Percentiles rank a stretch among this genome's conserved stretches.
Evolutionary conservation across 1,140 invertebrate genomes (phyloP).

Genomic region (Melipona quadrifasciata): DNA sequence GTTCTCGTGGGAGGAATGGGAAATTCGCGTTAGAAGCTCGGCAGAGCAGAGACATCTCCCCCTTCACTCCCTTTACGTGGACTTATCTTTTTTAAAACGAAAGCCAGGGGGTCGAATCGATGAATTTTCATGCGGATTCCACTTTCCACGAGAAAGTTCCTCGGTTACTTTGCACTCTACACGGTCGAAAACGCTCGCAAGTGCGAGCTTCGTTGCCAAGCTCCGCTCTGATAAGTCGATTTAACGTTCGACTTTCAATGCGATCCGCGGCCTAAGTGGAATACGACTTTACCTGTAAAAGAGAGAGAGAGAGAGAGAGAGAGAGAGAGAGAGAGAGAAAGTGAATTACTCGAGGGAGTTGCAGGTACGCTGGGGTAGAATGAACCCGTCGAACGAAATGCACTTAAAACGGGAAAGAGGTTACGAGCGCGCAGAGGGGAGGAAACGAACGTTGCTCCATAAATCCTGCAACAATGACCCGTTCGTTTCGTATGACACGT

Average conservation of each 20-base stretch:
- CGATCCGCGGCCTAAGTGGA: not conserved
- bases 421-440: slow-evolving; percentile 10
- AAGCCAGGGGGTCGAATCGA: not conserved
- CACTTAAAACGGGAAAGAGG: slow-evolving; percentile 25
- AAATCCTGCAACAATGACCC: slow-evolving; percentile 21
- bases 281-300: not conserved
- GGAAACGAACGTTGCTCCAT: slow-evolving; percentile 11
- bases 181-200: no score
- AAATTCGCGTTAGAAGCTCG: not conserved
- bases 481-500: not conserved
- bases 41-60: not conserved
- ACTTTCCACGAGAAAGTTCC: not conserved
- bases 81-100: not conserved
- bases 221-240: slow-evolving; percentile 20
- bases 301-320: not conserved
- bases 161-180: not conserved
- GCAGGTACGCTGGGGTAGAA: no score
- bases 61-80: not conserved
- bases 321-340: not conserved
- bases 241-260: slow-evolving; percentile 6
- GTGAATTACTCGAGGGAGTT: not conserved
- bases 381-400: not conserved
- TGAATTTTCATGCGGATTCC: slow-evolving; percentile 32
- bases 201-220: not conserved
- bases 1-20: slow-evolving; percentile 40